Evolutionary conservation across 2,113 vertebrate species (phyloP).

Genomic region (Mobula birostris): DNA sequence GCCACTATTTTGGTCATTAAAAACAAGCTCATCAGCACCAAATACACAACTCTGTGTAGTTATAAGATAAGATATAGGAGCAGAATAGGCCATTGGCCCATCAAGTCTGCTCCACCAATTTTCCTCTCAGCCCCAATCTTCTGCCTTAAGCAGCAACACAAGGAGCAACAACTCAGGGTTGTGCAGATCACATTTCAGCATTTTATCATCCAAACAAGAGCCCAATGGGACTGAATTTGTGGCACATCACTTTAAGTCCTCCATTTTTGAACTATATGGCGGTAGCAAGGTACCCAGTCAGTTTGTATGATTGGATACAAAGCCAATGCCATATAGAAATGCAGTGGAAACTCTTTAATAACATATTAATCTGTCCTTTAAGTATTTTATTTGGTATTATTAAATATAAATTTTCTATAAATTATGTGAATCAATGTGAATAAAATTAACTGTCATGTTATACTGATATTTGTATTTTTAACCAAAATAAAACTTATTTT

Average conservation of each 20-base stretch:
- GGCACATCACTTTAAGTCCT: not conserved
- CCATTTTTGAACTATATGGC: not conserved
- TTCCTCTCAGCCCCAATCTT: too few relatives aligned
- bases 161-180: too few relatives aligned
- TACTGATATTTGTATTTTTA: not conserved
- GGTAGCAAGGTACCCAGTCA: not conserved
- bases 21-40: too few relatives aligned
- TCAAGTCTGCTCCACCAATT: too few relatives aligned
- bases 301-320: not conserved
- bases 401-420: not conserved
- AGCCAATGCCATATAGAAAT: not conserved
- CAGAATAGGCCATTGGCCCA: too few relatives aligned
- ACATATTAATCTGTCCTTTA: not conserved
- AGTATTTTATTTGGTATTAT: not conserved
- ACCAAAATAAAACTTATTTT: not conserved
- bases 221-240: too few relatives aligned
- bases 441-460: not conserved
- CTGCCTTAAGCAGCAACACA: too few relatives aligned
- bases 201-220: too few relatives aligned
- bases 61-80: too few relatives aligned
- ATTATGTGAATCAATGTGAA: not conserved
- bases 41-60: too few relatives aligned
- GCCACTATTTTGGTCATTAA: too few relatives aligned
- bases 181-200: too few relatives aligned
- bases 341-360: not conserved